Conservation (phyloP, 2,888 invertebrate genomes). For the Altica lythri region DNA sequence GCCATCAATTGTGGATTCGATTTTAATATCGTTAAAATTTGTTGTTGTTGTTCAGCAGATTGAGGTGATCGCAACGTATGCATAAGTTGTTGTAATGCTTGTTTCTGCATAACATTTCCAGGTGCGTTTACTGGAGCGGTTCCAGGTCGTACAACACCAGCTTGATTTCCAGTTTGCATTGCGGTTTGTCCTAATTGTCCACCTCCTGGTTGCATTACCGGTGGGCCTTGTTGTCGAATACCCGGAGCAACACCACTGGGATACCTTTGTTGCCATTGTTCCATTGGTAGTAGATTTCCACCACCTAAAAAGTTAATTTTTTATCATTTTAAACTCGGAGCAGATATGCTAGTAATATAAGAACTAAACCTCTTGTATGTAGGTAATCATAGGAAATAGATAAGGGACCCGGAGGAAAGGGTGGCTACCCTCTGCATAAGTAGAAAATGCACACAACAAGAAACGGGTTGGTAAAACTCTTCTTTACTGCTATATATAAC, state of each 20-base stretch:
- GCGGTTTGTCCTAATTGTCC: conserved; percentile 41
- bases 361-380: no score
- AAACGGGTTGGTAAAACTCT: no score
- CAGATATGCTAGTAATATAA: no score
- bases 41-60: conserved; percentile 89
- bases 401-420: no score
- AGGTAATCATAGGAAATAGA: no score
- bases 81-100: conserved; percentile 84
- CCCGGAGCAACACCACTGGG: conserved; percentile 56
- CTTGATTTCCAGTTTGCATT: conserved; percentile 42
- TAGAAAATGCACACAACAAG: no score
- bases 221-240: conserved; percentile 59
- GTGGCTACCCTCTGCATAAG: no score
- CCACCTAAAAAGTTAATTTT: conserved; percentile 43
- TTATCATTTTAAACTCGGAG: no score
- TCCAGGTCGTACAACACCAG: conserved; percentile 35
- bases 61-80: conserved; percentile 88
- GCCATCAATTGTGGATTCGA: conserved; percentile 95
- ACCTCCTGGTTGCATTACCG: conserved; percentile 54
- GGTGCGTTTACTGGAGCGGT: conserved; percentile 40
- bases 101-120: conserved; percentile 59
- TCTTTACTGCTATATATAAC: no score
- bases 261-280: conserved; percentile 62
- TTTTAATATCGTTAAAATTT: conserved; percentile 86
- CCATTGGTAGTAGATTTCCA: conserved; percentile 62